Evolutionary conservation across 2,113 vertebrate species (phyloP).

Genomic region (Apteryx owenii): DNA sequence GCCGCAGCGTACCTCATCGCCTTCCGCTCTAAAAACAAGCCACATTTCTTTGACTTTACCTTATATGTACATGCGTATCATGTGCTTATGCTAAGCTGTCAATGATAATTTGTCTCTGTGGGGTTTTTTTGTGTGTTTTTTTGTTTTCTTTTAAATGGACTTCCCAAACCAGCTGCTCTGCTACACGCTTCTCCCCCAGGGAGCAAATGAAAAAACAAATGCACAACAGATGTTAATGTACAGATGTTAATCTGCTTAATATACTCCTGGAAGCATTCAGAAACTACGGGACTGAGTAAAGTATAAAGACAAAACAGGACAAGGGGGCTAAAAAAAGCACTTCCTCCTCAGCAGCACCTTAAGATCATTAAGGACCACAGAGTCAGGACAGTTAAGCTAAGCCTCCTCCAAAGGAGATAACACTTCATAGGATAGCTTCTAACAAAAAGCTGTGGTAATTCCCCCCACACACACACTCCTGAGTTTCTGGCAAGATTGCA

Average conservation of each 20-base stretch:
- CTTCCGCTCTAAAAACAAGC: neutral
- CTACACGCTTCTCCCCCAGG: neutral
- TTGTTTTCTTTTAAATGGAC: neutral
- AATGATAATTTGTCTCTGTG: neutral
- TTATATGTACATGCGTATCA: neutral
- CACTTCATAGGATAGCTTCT: neutral
- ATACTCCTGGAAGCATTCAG: neutral
- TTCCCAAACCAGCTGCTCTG: neutral
- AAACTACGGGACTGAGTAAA: neutral
- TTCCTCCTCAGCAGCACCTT: constrained; percentile 16
- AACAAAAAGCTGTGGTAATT: neutral
- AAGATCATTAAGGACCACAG: neutral
- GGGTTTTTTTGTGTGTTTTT: neutral
- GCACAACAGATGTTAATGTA: neutral
- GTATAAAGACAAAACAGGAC: constrained; percentile 15
- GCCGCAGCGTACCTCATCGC: neutral
- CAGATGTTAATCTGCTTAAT: constrained; percentile 2
- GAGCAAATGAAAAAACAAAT: neutral
- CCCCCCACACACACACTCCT: neutral
- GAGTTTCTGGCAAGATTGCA: neutral
- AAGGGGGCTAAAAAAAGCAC: neutral
- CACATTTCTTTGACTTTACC: neutral
- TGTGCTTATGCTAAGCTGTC: neutral
- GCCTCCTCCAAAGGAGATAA: neutral
- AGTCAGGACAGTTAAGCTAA: neutral